Percentiles rank a stretch among this genome's conserved stretches.
phyloP scores from a whole-genome alignment of 2,113 vertebrate species.

The Polyodon spathula region DNA sequence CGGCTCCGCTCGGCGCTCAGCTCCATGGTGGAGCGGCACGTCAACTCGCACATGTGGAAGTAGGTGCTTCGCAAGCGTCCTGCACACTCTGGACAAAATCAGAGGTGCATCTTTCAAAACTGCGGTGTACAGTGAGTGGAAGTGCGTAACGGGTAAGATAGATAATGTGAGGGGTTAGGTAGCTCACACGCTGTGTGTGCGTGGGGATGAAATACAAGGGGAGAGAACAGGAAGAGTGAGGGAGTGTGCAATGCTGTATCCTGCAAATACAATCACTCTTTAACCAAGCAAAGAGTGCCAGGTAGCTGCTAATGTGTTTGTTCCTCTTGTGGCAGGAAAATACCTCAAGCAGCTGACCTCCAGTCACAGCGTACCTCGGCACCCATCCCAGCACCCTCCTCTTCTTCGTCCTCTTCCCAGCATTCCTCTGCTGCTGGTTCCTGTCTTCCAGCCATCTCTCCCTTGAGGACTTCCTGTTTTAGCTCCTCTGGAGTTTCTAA shows the following conservation, averaged over 20 bases:
- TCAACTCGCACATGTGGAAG: constrained; percentile 83
- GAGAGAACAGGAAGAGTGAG: too few relatives aligned
- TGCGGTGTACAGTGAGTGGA: too few relatives aligned
- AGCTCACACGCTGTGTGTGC: too few relatives aligned
- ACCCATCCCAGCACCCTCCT: constrained; percentile 33
- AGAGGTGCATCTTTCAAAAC: not conserved
- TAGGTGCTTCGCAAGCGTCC: constrained; percentile 43
- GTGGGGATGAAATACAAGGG: too few relatives aligned
- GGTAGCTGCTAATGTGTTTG: not conserved
- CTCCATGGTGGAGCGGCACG: constrained; percentile 82
- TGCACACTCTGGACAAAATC: too few relatives aligned
- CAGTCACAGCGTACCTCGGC: constrained; percentile 35
- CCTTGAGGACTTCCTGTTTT: constrained; percentile 34
- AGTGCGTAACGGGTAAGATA: too few relatives aligned
- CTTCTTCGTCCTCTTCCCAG: constrained; percentile 39
- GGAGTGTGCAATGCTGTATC: too few relatives aligned
- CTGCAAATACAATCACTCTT: not conserved
- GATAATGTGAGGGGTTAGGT: too few relatives aligned
- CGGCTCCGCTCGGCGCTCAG: constrained; percentile 78
- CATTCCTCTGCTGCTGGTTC: constrained; percentile 48
- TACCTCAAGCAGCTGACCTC: constrained; percentile 72
- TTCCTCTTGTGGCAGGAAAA: constrained; percentile 59
- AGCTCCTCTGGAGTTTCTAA: constrained; percentile 33
- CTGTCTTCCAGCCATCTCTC: constrained; percentile 48
- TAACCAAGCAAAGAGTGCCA: too few relatives aligned